Percentiles rank a stretch among this genome's conserved stretches.
Conservation (phyloP, 2,888 invertebrate genomes). For the Prenolepis imparis region DNA sequence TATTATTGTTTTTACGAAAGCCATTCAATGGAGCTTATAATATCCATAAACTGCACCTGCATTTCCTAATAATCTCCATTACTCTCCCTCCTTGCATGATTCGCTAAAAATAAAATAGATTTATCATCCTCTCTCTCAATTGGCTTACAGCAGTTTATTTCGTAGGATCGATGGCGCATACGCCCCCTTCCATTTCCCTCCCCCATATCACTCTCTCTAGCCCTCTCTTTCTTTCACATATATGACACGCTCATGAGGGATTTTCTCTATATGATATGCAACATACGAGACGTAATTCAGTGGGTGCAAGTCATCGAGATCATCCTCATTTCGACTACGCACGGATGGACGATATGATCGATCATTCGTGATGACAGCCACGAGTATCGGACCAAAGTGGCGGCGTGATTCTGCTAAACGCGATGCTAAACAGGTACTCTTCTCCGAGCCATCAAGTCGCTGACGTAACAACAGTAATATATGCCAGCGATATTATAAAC, state of each 20-base stretch:
- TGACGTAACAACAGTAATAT: constrained; percentile 31
- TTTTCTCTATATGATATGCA: constrained; percentile 80
- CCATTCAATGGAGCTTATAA: constrained; percentile 44
- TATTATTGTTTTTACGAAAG: constrained; percentile 50
- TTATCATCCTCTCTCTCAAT: constrained; percentile 80
- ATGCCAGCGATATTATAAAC: constrained; percentile 36
- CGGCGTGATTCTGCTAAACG: constrained; percentile 83
- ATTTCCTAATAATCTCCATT: constrained; percentile 54
- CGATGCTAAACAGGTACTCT: constrained; percentile 79
- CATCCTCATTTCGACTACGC: constrained; percentile 74
- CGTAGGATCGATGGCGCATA: constrained; percentile 66
- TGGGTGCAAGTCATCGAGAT: constrained; percentile 84
- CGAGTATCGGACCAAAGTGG: constrained; percentile 82
- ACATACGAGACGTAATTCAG: constrained; percentile 83
- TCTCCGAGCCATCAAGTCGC: constrained; percentile 10
- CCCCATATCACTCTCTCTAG: background rate
- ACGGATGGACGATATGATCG: constrained; percentile 77
- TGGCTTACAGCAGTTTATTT: constrained; percentile 80
- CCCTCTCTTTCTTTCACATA: constrained; percentile 11
- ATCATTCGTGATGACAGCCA: constrained; percentile 83
- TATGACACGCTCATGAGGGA: constrained; percentile 71
- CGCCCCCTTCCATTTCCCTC: constrained; percentile 45
- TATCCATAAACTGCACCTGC: constrained; percentile 52
- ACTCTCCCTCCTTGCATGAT: constrained; percentile 64
- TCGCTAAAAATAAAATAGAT: constrained; percentile 78